Conservation (phyloP, 2,797 vertebrate genomes). For the Poeciliopsis turneri region DNA sequence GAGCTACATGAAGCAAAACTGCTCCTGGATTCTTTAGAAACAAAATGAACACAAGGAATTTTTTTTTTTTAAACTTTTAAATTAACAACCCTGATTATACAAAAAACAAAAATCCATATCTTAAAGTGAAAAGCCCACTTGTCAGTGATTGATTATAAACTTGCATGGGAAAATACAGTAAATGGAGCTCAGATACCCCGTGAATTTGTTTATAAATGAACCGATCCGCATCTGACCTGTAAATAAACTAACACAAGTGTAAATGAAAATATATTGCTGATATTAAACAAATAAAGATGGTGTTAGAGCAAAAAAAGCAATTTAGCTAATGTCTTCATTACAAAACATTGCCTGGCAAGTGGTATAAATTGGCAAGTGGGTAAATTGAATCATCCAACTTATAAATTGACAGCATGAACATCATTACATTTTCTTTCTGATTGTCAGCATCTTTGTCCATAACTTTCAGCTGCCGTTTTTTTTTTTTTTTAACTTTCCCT, state of each 20-base stretch:
- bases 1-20: conserved; percentile 26
- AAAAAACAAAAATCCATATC: background rate
- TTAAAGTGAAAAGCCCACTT: background rate
- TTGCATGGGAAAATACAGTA: background rate
- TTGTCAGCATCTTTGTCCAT: background rate
- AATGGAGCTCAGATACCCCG: background rate
- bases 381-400: background rate
- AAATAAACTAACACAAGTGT: background rate
- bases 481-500: background rate
- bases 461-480: background rate
- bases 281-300: background rate
- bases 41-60: background rate
- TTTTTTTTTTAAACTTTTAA: background rate
- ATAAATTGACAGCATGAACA: background rate
- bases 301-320: background rate
- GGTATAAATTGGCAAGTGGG: no score
- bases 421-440: background rate
- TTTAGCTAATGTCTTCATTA: background rate
- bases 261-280: background rate
- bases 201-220: background rate
- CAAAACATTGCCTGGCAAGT: background rate
- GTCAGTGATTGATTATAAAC: background rate
- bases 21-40: conserved; percentile 1
- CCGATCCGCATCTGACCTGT: background rate
- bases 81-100: background rate